phyloP scores from a whole-genome alignment of 1,140 invertebrate genomes.

The Ruditapes philippinarum region DNA sequence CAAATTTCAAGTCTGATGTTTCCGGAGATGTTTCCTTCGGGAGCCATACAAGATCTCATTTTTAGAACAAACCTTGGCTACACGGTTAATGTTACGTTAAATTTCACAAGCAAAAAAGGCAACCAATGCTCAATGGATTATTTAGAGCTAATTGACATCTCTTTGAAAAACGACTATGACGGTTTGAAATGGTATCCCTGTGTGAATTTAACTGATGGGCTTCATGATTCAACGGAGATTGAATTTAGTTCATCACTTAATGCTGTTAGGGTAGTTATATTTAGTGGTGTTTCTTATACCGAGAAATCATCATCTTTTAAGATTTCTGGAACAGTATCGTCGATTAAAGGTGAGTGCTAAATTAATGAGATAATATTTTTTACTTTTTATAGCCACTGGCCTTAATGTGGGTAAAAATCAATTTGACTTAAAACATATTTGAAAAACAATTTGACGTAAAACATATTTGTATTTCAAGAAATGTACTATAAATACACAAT shows the following conservation, averaged over 20 bases:
- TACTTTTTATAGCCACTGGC: too few relatives aligned
- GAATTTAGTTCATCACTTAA: neutral
- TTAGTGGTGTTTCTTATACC: neutral
- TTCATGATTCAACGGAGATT: neutral
- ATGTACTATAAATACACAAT: too few relatives aligned
- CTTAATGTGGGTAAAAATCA: too few relatives aligned
- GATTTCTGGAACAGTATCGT: neutral
- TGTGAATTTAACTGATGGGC: neutral
- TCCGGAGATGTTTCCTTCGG: neutral
- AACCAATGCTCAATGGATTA: neutral
- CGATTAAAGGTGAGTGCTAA: constrained; percentile 28
- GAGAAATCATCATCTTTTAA: neutral
- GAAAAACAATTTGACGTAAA: too few relatives aligned
- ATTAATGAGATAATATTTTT: too few relatives aligned
- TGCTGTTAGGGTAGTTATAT: neutral
- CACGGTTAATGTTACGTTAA: neutral
- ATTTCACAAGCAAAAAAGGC: neutral
- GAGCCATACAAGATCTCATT: neutral
- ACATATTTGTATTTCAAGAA: too few relatives aligned
- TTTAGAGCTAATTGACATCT: neutral
- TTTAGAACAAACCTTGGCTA: constrained; percentile 41
- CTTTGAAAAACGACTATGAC: neutral
- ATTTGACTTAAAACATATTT: too few relatives aligned
- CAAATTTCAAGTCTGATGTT: constrained; percentile 17
- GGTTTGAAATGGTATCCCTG: neutral